Percentiles rank a stretch among this genome's conserved stretches.
Conservation (phyloP, 30 jellyfish, hydroid and myxozoan species). For the Aurelia coerulea region DNA sequence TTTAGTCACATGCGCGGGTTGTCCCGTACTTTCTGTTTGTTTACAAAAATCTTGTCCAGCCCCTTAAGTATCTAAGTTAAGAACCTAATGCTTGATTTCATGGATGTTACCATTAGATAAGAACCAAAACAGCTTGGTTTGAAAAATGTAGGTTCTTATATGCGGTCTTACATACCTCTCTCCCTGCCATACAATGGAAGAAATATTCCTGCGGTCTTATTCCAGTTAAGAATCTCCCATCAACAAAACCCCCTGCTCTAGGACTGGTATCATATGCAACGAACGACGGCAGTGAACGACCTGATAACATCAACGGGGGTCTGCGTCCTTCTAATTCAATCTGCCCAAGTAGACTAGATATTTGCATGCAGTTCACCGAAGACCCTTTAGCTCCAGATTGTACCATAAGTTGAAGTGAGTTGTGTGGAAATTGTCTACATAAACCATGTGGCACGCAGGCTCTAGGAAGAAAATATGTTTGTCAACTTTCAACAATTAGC, state of each 20-base stretch:
- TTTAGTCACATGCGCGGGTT: too few species aligned
- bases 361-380: constrained; percentile 98
- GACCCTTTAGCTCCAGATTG: constrained; percentile 99
- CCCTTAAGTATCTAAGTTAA: too few species aligned
- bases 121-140: too few species aligned
- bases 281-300: constrained; percentile 97
- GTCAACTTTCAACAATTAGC: too few species aligned
- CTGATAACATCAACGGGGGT: constrained; percentile 98
- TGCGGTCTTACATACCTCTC: constrained; percentile 78
- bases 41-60: too few species aligned
- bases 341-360: constrained; percentile 98
- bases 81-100: too few species aligned
- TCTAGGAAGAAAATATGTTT: constrained; percentile 30
- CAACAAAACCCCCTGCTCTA: constrained; percentile 99
- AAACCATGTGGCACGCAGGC: constrained; percentile 96
- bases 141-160: too few species aligned
- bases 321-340: constrained; percentile 99
- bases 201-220: constrained; percentile 99
- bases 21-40: too few species aligned
- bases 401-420: constrained; percentile 97
- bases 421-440: constrained; percentile 89
- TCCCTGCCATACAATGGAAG: constrained; percentile 99
- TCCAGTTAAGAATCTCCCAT: constrained; percentile 97
- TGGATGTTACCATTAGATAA: too few species aligned
- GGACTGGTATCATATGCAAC: constrained; percentile 96